Conservation (phyloP, 2,113 vertebrate species). For the rabbit (Oryctolagus cuniculus) region mOryCun1.1 NC_091438.1:116026501-116027000, state of each 20-base stretch:
- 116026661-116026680: not conserved
- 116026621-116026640: not conserved
- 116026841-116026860: not conserved
- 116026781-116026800: not conserved
- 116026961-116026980: not conserved
- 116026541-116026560: not conserved
- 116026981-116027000: slow-evolving; percentile 22
- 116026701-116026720: not conserved
- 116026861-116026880: not conserved
- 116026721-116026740: not conserved
- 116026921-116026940: not conserved
- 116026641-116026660: not conserved
- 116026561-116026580: not conserved
- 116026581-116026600: not conserved
- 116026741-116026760: not conserved
- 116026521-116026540: not conserved
- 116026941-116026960: not conserved
- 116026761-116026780: not conserved
- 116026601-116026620: not conserved
- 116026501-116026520: not conserved
- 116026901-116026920: not conserved
- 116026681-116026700: not conserved
- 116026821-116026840: not conserved
- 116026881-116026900: not conserved
- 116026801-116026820: not conserved